These are phyloP conservation scores for Drosophila gunungcola DNA, from an alignment of 1,140 invertebrate species.

Conservation along the genomic window DNA sequence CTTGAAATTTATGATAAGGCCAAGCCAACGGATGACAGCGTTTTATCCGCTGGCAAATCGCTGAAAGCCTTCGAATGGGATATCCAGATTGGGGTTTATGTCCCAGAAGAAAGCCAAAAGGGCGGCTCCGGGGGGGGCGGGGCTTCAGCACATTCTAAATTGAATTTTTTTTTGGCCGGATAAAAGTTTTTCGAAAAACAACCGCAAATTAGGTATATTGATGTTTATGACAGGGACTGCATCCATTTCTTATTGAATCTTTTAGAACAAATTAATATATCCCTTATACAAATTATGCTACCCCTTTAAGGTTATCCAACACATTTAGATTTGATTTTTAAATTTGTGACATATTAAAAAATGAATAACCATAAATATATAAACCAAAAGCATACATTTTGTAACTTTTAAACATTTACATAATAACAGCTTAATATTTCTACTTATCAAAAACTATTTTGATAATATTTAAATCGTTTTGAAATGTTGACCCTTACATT, in stretches of 20 bases:
- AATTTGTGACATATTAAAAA: too few species aligned
- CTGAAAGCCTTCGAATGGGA: constrained; percentile 32
- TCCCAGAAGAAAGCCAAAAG: constrained; percentile 4
- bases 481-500: too few species aligned
- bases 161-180: constrained; percentile 23
- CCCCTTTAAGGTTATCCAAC: too few species aligned
- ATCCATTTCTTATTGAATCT: background rate
- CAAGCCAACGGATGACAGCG: constrained; percentile 6
- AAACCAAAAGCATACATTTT: too few species aligned
- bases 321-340: background rate
- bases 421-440: too few species aligned
- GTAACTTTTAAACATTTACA: too few species aligned
- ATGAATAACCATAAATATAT: too few species aligned
- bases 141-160: constrained; percentile 20
- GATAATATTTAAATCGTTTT: too few species aligned
- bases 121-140: background rate
- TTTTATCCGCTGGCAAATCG: constrained; percentile 39
- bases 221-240: background rate
- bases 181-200: background rate
- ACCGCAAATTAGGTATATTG: background rate
- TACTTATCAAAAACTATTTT: too few species aligned
- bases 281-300: too few species aligned
- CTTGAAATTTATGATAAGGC: constrained; percentile 56
- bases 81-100: constrained; percentile 43
- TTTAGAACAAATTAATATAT: background rate